These are phyloP conservation scores for Epinotia bilunana DNA, from an alignment of 2,888 invertebrate species.

Conservation along the genomic window DNA sequence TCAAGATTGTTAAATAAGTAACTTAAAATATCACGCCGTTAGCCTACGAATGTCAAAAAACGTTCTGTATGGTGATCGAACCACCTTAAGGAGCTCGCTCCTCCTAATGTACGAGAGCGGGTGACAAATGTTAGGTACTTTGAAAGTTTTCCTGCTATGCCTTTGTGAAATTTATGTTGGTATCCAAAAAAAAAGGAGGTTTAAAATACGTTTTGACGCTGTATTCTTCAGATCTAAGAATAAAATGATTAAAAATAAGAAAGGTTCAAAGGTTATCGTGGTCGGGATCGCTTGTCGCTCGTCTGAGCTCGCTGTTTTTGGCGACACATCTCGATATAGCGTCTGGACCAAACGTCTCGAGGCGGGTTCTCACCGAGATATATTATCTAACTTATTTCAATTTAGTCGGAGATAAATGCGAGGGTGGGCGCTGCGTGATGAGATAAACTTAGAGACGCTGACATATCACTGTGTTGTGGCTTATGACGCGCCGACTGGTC, in stretches of 20 bases:
- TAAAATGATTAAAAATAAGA: conserved; percentile 16
- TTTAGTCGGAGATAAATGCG: conserved; percentile 66
- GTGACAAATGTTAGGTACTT: conserved; percentile 24
- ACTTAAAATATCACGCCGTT: too few species aligned
- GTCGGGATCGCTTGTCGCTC: conserved; percentile 67
- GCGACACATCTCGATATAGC: conserved; percentile 74
- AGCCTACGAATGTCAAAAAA: too few species aligned
- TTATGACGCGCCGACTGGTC: conserved; percentile 57
- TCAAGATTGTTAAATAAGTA: too few species aligned
- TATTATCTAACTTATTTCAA: conserved; percentile 73
- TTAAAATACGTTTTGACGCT: neutral
- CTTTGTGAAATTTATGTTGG: conserved; percentile 3
- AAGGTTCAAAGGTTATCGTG: conserved; percentile 57
- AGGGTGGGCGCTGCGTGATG: conserved; percentile 55
- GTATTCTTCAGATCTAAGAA: neutral
- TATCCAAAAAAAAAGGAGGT: neutral
- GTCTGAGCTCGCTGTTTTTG: conserved; percentile 67
- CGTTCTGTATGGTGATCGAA: too few species aligned
- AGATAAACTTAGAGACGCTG: conserved; percentile 39
- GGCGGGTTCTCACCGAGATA: conserved; percentile 62
- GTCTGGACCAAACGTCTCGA: conserved; percentile 70
- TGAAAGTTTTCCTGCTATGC: conserved; percentile 5
- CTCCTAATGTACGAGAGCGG: conserved; percentile 1
- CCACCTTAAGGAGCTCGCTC: conserved; percentile 15
- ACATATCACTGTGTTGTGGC: conserved; percentile 49